Evolutionary conservation across 2,113 vertebrate species (phyloP).

Genomic region (Fukomys damarensis): DNA sequence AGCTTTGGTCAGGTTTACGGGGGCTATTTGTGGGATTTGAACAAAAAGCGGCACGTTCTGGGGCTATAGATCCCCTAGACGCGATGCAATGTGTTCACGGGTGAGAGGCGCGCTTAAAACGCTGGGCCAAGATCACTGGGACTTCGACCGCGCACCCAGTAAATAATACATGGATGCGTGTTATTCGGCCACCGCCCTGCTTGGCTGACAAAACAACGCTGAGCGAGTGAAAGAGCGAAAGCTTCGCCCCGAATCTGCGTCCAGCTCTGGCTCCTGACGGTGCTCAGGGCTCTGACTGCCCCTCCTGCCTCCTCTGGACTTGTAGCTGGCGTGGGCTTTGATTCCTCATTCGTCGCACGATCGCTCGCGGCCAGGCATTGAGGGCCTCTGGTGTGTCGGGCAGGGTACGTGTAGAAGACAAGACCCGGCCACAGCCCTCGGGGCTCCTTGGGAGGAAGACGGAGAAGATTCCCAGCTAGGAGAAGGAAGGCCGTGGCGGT

Average conservation of each 20-base stretch:
- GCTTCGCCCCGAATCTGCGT: neutral
- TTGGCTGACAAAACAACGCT: conserved; percentile 51
- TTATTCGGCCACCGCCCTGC: conserved; percentile 40
- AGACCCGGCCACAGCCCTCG: neutral
- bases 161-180: conserved; percentile 73
- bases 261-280: neutral
- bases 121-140: neutral
- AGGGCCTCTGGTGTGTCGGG: neutral
- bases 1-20: conserved; percentile 33
- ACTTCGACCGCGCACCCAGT: conserved; percentile 65
- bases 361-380: neutral
- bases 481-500: neutral
- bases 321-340: neutral
- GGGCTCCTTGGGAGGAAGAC: neutral
- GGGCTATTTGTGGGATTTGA: conserved; percentile 70
- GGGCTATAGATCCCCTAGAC: conserved; percentile 70
- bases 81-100: conserved; percentile 77
- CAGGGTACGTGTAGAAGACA: neutral
- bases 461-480: neutral
- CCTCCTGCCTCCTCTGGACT: neutral
- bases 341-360: neutral
- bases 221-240: conserved; percentile 18
- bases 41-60: conserved; percentile 65
- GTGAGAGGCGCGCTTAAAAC: conserved; percentile 71
- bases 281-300: neutral